Conservation (phyloP, 2,797 vertebrate genomes). For the Australoheros facetus region DNA sequence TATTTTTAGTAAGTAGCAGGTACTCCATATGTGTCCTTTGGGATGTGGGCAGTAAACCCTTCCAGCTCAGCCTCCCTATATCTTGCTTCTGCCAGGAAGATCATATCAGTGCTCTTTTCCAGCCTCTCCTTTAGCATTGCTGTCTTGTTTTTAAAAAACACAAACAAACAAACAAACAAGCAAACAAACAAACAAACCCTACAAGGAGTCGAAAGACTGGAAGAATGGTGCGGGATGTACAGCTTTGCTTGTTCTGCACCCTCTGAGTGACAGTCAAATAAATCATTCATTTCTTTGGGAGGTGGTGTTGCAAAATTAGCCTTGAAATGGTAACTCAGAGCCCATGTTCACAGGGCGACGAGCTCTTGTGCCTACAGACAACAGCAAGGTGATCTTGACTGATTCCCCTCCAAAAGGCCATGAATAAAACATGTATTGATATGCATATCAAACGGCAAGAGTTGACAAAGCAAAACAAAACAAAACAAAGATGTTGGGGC, state of each 20-base stretch:
- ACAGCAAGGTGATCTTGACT: conserved; percentile 63
- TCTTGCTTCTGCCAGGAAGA: conserved; percentile 15
- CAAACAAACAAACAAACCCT: neutral
- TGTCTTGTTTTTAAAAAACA: conserved; percentile 41
- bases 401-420: conserved; percentile 62
- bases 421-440: conserved; percentile 84
- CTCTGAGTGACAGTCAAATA: conserved; percentile 59
- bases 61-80: conserved; percentile 30
- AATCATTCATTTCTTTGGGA: conserved; percentile 67
- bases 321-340: conserved; percentile 57
- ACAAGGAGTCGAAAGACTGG: conserved; percentile 50
- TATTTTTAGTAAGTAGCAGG: conserved; percentile 62
- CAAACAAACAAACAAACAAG: neutral
- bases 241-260: conserved; percentile 39
- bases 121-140: conserved; percentile 68
- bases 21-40: conserved; percentile 40
- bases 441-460: conserved; percentile 78
- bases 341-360: conserved; percentile 16
- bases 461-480: conserved; percentile 79
- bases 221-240: conserved; percentile 35
- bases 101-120: conserved; percentile 54
- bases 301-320: conserved; percentile 39
- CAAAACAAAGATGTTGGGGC: conserved; percentile 68
- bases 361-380: conserved; percentile 42
- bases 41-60: conserved; percentile 48